These are phyloP conservation scores for Sisyra terminalis DNA, from an alignment of 2,888 invertebrate genomes.

Conservation along the genomic window DNA sequence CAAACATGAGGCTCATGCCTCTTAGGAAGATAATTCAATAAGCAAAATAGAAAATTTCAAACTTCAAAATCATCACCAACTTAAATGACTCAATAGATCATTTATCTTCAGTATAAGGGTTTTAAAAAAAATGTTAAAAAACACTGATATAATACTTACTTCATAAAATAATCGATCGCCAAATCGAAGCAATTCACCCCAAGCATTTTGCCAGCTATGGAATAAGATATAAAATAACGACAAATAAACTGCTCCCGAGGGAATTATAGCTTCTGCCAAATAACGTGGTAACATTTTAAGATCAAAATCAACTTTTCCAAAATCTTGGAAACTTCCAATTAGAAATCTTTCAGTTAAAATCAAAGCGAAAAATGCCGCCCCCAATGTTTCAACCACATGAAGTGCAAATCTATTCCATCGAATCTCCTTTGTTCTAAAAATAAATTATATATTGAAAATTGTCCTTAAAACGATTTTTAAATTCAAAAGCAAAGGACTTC, in stretches of 20 bases:
- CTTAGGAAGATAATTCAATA: too few species aligned
- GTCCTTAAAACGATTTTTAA: too few species aligned
- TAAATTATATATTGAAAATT: too few species aligned
- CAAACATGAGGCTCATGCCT: too few species aligned
- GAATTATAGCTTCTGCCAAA: constrained; percentile 5
- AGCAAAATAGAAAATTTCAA: too few species aligned
- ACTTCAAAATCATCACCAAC: too few species aligned
- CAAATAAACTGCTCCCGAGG: constrained; percentile 31
- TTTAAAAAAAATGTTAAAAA: too few species aligned
- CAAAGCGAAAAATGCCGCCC: constrained; percentile 56
- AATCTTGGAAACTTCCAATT: constrained; percentile 45
- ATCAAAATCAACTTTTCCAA: constrained; percentile 26
- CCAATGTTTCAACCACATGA: constrained; percentile 57
- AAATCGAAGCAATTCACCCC: constrained; percentile 76
- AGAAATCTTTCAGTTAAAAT: constrained; percentile 70
- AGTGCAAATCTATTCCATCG: constrained; percentile 57
- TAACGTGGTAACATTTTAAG: constrained; percentile 1
- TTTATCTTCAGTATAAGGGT: too few species aligned
- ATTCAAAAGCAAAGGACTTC: too few species aligned
- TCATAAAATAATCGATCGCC: constrained; percentile 72
- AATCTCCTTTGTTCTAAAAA: constrained; percentile 50
- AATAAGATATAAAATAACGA: constrained; percentile 73
- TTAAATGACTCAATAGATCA: too few species aligned
- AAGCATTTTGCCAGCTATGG: constrained; percentile 84
- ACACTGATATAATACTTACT: constrained; percentile 23